Conservation (phyloP, 2,797 vertebrate genomes). For the Urosaurus nigricauda region DNA sequence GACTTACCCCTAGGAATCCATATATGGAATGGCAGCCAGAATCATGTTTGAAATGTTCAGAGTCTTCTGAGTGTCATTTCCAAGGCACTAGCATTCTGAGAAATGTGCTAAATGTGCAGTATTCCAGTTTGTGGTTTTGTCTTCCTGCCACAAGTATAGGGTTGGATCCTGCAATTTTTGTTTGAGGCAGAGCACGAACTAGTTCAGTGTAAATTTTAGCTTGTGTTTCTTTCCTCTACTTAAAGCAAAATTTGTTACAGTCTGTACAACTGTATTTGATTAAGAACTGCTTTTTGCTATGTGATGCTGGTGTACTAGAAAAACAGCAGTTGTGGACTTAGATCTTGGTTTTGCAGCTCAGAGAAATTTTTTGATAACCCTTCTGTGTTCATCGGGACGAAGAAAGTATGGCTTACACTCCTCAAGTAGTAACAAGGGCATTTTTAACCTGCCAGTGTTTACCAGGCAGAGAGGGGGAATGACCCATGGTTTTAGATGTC, state of each 20-base stretch:
- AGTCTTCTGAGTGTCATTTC: neutral
- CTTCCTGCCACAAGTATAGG: conserved; percentile 36
- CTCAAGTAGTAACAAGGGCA: no score
- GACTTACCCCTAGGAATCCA: neutral
- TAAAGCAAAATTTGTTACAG: neutral
- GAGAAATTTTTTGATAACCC: neutral
- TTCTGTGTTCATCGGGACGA: no score
- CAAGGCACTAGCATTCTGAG: neutral
- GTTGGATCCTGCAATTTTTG: conserved; percentile 6
- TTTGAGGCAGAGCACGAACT: neutral
- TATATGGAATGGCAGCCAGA: neutral
- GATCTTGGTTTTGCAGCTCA: neutral
- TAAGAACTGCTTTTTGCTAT: neutral
- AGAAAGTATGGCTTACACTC: no score
- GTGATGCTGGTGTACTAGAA: neutral
- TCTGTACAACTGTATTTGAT: neutral
- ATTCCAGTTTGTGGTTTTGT: conserved; percentile 25
- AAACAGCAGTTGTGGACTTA: neutral
- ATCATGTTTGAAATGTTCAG: neutral
- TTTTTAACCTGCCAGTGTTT: no score
- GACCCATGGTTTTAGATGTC: no score
- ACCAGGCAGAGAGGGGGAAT: no score
- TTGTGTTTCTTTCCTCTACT: neutral
- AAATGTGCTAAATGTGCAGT: conserved; percentile 10
- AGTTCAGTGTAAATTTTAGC: neutral